A percentile compares a stretch with the other conserved stretches of the same genome.
These are phyloP conservation scores for Bombus sylvicola DNA, from an alignment of 1,140 invertebrate genomes.

Conservation along the genomic window DNA sequence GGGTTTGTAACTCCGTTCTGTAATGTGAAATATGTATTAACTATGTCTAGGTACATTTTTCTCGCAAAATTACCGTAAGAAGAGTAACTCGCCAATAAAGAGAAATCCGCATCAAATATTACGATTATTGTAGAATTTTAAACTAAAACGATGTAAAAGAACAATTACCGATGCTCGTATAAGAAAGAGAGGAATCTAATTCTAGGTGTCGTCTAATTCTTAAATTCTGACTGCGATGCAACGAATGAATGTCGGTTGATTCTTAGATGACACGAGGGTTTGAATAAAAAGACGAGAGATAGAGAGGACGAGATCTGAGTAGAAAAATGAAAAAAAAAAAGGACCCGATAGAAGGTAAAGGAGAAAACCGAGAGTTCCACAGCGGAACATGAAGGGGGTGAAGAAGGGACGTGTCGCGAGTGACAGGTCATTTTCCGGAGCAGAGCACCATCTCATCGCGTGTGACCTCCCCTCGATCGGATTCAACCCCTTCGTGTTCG, in stretches of 20 bases:
- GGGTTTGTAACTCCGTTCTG: background rate
- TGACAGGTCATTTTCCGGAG: conserved; percentile 82
- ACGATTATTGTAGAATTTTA: background rate
- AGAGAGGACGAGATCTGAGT: conserved; percentile 28
- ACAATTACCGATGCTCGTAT: background rate
- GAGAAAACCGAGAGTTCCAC: conserved; percentile 64
- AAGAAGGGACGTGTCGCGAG: conserved; percentile 75
- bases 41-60: background rate
- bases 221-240: conserved; percentile 26
- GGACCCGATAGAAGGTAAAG: conserved; percentile 62
- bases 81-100: no score
- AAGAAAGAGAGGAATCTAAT: no score
- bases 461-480: conserved; percentile 66
- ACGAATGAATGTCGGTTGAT: conserved; percentile 50
- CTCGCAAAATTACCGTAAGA: no score
- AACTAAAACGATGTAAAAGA: background rate
- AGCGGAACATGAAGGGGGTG: conserved; percentile 63
- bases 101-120: background rate
- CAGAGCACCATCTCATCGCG: conserved; percentile 75
- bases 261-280: conserved; percentile 59
- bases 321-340: conserved; percentile 54
- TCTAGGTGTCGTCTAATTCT: background rate
- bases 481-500: conserved; percentile 62
- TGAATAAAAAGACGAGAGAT: conserved; percentile 63
- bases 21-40: background rate